Evolutionary conservation across 2,797 vertebrate genomes (phyloP).

Genomic region (Vespertilio murinus): DNA sequence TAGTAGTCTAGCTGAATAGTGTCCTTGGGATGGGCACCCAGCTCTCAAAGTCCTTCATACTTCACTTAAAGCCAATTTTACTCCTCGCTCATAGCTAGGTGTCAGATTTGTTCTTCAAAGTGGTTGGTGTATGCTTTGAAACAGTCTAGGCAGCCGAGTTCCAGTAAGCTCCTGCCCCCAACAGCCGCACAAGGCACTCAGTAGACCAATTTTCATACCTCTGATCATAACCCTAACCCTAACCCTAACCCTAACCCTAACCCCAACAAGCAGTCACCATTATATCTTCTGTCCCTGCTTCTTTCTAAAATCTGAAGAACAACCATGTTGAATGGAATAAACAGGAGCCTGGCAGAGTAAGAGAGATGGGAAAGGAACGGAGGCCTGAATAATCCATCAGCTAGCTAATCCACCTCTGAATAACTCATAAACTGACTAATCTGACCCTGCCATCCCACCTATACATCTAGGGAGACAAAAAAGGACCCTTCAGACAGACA

Average conservation of each 20-base stretch:
- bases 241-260: too few relatives aligned
- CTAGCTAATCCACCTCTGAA: conserved; percentile 54
- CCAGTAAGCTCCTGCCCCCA: too few relatives aligned
- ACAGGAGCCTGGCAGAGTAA: conserved; percentile 10
- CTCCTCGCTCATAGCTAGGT: not conserved
- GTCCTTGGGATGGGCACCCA: not conserved
- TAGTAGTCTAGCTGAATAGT: not conserved
- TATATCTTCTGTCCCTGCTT: not conserved
- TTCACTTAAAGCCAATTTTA: not conserved
- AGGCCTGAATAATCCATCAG: conserved; percentile 53
- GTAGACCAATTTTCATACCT: not conserved
- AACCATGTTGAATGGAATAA: not conserved
- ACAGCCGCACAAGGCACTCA: not conserved
- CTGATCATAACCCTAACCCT: not conserved
- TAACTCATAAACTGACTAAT: conserved; percentile 67
- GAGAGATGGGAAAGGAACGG: conserved; percentile 55
- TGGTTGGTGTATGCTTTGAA: not conserved
- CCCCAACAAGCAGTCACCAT: too few relatives aligned
- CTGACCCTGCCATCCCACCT: conserved; percentile 2
- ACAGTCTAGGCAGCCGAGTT: not conserved
- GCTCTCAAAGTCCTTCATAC: not conserved
- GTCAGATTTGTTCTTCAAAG: not conserved
- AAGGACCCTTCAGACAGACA: conserved; percentile 9
- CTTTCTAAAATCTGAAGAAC: not conserved
- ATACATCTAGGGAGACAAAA: conserved; percentile 37